These are phyloP conservation scores for Sebastes umbrosus DNA, from an alignment of 2,797 vertebrate genomes.

Conservation along the genomic window DNA sequence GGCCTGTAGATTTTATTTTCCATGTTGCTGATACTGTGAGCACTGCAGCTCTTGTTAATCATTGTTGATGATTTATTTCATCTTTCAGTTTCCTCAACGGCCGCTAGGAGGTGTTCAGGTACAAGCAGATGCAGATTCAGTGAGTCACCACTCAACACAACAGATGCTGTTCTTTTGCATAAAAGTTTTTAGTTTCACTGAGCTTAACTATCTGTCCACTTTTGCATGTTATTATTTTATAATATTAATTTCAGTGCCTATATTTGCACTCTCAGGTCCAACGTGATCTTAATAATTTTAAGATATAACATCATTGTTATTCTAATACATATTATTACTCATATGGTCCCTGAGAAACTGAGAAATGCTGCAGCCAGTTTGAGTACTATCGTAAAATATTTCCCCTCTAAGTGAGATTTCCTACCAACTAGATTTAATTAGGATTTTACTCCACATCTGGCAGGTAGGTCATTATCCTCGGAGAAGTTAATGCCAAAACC, in stretches of 20 bases:
- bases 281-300: not conserved
- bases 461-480: not conserved
- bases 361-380: not conserved
- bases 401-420: not conserved
- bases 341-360: not conserved
- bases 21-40: not conserved
- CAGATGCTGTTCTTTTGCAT: not conserved
- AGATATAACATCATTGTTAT: too few relatives aligned
- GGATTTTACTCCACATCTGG: not conserved
- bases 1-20: not conserved
- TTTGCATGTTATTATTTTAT: not conserved
- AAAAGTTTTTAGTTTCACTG: not conserved
- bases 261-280: not conserved
- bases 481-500: not conserved
- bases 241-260: not conserved
- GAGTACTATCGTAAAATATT: not conserved
- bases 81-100: not conserved
- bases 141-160: not conserved
- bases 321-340: not conserved
- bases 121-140: not conserved
- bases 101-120: constrained; percentile 9
- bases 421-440: not conserved
- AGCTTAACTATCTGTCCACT: not conserved
- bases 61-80: not conserved
- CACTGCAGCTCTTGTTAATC: not conserved